phyloP scores from a whole-genome alignment of 2,888 invertebrate genomes.

The Scrobipalpa atriplicella region DNA sequence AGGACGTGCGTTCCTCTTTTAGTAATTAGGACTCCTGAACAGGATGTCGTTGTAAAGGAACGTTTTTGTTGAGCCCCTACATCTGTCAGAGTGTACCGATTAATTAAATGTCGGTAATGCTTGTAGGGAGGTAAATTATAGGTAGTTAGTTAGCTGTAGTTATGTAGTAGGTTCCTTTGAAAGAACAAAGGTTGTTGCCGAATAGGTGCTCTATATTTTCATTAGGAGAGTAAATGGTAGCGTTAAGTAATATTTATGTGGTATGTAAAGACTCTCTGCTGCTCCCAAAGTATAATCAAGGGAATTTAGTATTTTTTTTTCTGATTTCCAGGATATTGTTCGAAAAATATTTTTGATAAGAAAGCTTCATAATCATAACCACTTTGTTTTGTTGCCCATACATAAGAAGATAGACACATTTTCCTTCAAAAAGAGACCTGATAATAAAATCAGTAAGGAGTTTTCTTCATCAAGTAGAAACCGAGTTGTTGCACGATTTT shows the following conservation, averaged over 20 bases:
- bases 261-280: too few relatives aligned
- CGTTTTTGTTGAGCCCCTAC: slow-evolving; percentile 50
- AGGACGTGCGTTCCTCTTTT: slow-evolving; percentile 39
- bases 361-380: too few relatives aligned
- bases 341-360: too few relatives aligned
- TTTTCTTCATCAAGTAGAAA: background rate
- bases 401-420: too few relatives aligned
- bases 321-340: too few relatives aligned
- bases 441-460: too few relatives aligned
- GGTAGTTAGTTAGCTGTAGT: background rate
- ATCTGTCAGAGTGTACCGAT: slow-evolving; percentile 32
- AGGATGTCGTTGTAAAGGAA: slow-evolving; percentile 61
- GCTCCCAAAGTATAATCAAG: too few relatives aligned
- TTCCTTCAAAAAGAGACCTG: too few relatives aligned
- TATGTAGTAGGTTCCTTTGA: background rate
- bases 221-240: background rate
- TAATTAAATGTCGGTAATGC: slow-evolving; percentile 21
- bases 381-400: too few relatives aligned
- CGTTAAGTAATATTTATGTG: too few relatives aligned
- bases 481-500: background rate
- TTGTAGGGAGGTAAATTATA: slow-evolving; percentile 3
- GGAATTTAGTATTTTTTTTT: too few relatives aligned
- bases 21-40: slow-evolving; percentile 40
- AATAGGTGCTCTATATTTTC: background rate
- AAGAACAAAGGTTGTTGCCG: background rate